Percentiles rank a stretch among this genome's conserved stretches.
Evolutionary conservation across 2,113 vertebrate species (phyloP).

Genomic region (Fregetta grallaria): DNA sequence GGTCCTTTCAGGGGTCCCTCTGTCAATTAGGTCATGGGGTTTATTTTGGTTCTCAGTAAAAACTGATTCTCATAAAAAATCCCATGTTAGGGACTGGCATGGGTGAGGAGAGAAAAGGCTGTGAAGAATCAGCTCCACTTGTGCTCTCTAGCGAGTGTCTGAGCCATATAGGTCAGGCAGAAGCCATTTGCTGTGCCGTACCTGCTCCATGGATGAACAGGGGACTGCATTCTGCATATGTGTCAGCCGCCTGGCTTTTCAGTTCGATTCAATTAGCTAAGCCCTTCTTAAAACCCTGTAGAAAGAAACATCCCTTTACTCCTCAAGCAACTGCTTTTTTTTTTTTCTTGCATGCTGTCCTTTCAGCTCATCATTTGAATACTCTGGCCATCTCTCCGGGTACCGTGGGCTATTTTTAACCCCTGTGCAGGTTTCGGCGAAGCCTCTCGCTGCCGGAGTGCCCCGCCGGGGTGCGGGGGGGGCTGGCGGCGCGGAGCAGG

Average conservation of each 20-base stretch:
- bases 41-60: background rate
- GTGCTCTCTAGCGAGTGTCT: background rate
- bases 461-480: background rate
- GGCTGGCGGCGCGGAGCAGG: background rate
- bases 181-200: constrained; percentile 23
- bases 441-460: background rate
- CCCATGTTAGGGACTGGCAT: background rate
- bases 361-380: background rate
- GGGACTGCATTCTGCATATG: background rate
- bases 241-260: background rate
- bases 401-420: background rate
- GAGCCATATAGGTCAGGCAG: constrained; percentile 50
- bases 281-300: background rate
- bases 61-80: background rate
- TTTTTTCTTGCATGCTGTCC: background rate
- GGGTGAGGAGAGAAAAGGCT: background rate
- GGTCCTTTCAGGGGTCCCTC: background rate
- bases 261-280: background rate
- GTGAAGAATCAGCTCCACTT: background rate
- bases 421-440: background rate
- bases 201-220: background rate
- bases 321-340: background rate
- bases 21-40: background rate
- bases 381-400: background rate
- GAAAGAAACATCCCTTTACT: background rate